These are phyloP conservation scores for Thomomys bottae DNA, from an alignment of 2,113 vertebrate species.

Conservation along the genomic window DNA sequence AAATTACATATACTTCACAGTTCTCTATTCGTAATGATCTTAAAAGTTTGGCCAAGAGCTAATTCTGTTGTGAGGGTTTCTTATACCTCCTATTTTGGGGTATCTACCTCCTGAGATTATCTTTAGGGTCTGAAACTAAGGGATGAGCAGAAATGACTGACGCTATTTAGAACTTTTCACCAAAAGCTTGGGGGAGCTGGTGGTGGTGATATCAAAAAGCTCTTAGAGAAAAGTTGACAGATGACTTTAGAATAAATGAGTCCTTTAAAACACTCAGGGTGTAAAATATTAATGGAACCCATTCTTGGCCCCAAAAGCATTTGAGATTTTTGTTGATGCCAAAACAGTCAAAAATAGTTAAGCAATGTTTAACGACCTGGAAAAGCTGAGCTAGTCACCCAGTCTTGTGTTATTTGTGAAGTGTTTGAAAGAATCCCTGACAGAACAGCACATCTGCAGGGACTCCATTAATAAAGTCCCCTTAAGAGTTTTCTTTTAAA, in stretches of 20 bases:
- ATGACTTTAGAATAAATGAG: conserved; percentile 67
- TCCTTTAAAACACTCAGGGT: conserved; percentile 63
- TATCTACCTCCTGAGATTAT: not conserved
- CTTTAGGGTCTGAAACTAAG: not conserved
- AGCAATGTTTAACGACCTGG: conserved; percentile 69
- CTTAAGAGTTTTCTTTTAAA: conserved; percentile 26
- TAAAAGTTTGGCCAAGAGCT: not conserved
- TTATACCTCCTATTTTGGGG: not conserved
- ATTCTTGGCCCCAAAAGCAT: conserved; percentile 41
- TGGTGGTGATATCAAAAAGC: conserved; percentile 56
- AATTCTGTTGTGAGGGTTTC: not conserved
- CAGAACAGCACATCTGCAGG: conserved; percentile 52
- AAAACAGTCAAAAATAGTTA: conserved; percentile 75
- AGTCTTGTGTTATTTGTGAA: conserved; percentile 59
- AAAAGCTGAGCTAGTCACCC: conserved; percentile 62
- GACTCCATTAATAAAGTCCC: conserved; percentile 64
- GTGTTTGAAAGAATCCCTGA: conserved; percentile 11
- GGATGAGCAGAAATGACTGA: not conserved
- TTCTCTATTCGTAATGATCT: not conserved
- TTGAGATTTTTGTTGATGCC: conserved; percentile 64
- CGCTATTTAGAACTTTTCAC: conserved; percentile 18
- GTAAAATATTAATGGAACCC: conserved; percentile 73
- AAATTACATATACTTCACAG: conserved; percentile 45
- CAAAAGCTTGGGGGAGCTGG: conserved; percentile 48
- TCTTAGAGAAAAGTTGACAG: conserved; percentile 56